Evolutionary conservation across 2,113 vertebrate genomes (phyloP).

Genomic region (Lophura nycthemera): DNA sequence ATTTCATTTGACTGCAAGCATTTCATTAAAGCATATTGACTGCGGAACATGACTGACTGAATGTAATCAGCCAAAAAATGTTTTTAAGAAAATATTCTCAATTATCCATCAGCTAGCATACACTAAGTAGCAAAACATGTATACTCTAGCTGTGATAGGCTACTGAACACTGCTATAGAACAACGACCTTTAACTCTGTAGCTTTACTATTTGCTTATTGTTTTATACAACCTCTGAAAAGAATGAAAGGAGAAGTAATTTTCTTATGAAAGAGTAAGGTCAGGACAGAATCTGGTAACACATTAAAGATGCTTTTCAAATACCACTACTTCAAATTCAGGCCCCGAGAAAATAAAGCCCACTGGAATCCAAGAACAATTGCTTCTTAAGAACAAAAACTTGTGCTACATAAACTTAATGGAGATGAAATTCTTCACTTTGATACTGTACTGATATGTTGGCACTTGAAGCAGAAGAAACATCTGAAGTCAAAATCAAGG

Average conservation of each 20-base stretch:
- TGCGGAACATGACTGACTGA: background rate
- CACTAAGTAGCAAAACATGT: background rate
- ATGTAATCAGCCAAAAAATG: background rate
- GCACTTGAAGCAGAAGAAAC: background rate
- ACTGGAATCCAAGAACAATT: background rate
- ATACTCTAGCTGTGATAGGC: background rate
- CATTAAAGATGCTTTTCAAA: background rate
- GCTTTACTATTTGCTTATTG: background rate
- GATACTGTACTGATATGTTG: background rate
- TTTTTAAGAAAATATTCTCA: background rate
- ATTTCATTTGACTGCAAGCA: background rate
- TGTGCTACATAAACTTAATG: background rate
- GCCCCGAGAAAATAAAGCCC: background rate
- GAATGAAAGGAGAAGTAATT: background rate
- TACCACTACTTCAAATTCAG: background rate
- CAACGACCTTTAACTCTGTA: background rate
- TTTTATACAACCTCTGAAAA: background rate
- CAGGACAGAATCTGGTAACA: background rate
- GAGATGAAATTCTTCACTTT: background rate
- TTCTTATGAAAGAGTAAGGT: background rate
- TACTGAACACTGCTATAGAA: background rate
- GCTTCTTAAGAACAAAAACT: background rate
- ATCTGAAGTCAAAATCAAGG: background rate
- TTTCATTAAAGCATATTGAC: background rate
- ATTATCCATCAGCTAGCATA: background rate